phyloP scores from a whole-genome alignment of 2,888 invertebrate species.

The Salpingus planirostris region DNA sequence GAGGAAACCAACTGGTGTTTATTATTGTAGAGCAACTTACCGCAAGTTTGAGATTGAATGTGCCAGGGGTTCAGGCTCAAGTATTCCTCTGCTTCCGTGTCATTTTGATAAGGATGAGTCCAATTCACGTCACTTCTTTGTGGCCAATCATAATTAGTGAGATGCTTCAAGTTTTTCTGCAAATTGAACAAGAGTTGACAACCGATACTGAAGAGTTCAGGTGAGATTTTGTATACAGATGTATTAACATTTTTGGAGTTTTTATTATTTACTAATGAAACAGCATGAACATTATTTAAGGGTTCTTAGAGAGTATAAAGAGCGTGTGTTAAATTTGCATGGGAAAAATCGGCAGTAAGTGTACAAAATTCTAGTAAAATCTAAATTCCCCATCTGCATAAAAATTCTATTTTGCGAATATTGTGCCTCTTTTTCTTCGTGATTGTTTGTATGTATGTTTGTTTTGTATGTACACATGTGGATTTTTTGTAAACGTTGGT shows the following conservation, averaged over 20 bases:
- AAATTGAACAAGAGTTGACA: constrained; percentile 75
- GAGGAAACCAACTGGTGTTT: constrained; percentile 1
- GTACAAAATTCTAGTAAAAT: too few relatives aligned
- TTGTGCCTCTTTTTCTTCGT: too few relatives aligned
- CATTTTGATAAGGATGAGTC: constrained; percentile 72
- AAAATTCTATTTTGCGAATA: too few relatives aligned
- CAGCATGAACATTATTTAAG: too few relatives aligned
- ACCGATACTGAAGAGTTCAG: constrained; percentile 68
- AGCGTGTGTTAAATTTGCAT: too few relatives aligned
- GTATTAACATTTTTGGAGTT: too few relatives aligned
- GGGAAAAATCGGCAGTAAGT: too few relatives aligned
- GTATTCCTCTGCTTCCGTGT: constrained; percentile 86
- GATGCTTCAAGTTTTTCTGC: constrained; percentile 78
- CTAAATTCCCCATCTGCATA: too few relatives aligned
- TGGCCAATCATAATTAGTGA: constrained; percentile 91
- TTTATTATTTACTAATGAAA: too few relatives aligned
- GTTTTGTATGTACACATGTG: too few relatives aligned
- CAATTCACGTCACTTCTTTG: constrained; percentile 73
- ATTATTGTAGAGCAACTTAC: constrained; percentile 65
- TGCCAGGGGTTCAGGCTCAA: constrained; percentile 71
- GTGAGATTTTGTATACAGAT: constrained; percentile 42
- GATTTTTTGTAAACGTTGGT: too few relatives aligned
- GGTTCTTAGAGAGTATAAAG: too few relatives aligned
- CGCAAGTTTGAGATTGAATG: constrained; percentile 66
- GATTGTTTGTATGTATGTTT: neutral